A percentile compares a stretch with the other conserved stretches of the same genome.
Evolutionary conservation across 2,113 vertebrate genomes (phyloP).

Genomic region (Triplophysa siluroides): DNA sequence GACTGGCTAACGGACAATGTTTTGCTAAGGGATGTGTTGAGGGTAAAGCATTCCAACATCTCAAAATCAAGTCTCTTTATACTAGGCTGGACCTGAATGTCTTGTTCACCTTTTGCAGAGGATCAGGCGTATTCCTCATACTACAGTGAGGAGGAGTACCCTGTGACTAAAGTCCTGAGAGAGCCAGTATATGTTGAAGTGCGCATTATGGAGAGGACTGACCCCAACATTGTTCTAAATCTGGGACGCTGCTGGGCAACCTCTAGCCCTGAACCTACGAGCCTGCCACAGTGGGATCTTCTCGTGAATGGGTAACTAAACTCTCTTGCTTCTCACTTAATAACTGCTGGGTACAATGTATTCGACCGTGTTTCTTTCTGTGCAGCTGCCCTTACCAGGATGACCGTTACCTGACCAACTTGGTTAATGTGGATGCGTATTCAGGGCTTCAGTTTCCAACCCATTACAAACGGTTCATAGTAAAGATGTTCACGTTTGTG

Average conservation of each 20-base stretch:
- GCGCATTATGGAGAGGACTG: conserved; percentile 59
- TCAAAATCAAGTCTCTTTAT: too few relatives aligned
- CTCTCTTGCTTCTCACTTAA: too few relatives aligned
- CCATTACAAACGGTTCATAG: conserved; percentile 68
- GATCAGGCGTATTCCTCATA: conserved; percentile 62
- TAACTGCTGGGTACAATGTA: too few relatives aligned
- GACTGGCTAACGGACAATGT: conserved; percentile 67
- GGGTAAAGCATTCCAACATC: conserved; percentile 46
- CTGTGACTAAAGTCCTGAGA: conserved; percentile 62
- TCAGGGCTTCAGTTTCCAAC: conserved; percentile 62
- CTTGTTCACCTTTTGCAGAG: conserved; percentile 47
- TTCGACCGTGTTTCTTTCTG: too few relatives aligned
- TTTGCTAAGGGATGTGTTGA: conserved; percentile 63
- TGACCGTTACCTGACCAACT: conserved; percentile 64
- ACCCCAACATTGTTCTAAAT: conserved; percentile 65
- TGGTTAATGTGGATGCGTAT: conserved; percentile 60
- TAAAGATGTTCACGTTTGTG: conserved; percentile 71
- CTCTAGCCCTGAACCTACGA: conserved; percentile 40
- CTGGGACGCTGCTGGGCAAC: conserved; percentile 73
- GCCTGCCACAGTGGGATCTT: conserved; percentile 70
- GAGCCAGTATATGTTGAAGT: conserved; percentile 66
- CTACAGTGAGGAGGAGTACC: conserved; percentile 63
- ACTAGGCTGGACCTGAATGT: not conserved
- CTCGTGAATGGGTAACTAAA: conserved; percentile 1
- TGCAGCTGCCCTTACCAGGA: conserved; percentile 68